Percentiles rank a stretch among this genome's conserved stretches.
These are phyloP conservation scores for Parnassius orleans DNA, from an alignment of 2,888 invertebrate species.

Conservation along the genomic window DNA sequence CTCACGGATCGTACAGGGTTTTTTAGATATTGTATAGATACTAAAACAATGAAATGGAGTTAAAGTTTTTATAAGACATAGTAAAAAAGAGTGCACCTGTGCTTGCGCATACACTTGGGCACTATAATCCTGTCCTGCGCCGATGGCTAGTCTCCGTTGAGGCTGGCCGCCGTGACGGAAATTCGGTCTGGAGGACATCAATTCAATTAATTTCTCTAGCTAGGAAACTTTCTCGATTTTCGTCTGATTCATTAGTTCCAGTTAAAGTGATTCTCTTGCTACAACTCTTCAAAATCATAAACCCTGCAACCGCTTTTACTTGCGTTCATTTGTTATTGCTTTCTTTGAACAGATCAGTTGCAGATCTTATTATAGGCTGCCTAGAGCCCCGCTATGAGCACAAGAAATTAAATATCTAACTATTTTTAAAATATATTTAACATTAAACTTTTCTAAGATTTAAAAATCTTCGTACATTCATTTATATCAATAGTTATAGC, in stretches of 20 bases:
- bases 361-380: slow-evolving; percentile 2
- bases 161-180: not conserved
- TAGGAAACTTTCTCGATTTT: slow-evolving; percentile 9
- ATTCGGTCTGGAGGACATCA: not conserved
- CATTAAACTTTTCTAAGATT: no score
- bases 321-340: slow-evolving; percentile 8
- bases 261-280: slow-evolving; percentile 6
- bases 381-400: not conserved
- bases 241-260: slow-evolving; percentile 7
- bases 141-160: no score
- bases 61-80: no score
- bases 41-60: no score
- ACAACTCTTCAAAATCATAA: slow-evolving; percentile 8
- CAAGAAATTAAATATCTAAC: not conserved
- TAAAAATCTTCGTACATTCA: no score
- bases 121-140: no score
- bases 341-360: slow-evolving; percentile 9
- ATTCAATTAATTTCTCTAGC: slow-evolving; percentile 9
- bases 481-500: no score
- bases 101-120: no score
- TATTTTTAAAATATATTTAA: no score
- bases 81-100: no score
- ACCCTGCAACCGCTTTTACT: slow-evolving; percentile 2
- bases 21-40: no score
- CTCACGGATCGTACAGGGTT: no score